phyloP scores from a whole-genome alignment of 2,888 invertebrate species.

The Catocala fraxini region DNA sequence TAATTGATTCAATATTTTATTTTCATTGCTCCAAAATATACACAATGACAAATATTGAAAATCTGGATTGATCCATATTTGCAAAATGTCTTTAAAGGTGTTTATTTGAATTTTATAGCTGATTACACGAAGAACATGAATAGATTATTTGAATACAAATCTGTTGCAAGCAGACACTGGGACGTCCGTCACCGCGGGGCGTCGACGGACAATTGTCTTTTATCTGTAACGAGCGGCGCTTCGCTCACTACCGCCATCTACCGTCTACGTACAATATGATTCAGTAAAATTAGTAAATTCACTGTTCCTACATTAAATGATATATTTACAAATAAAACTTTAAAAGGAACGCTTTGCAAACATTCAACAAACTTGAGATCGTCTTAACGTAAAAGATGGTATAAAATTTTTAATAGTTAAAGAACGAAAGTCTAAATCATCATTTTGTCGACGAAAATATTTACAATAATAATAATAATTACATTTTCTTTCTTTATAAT shows the following conservation, averaged over 20 bases:
- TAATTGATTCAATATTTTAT: constrained; percentile 85
- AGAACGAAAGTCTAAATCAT: constrained; percentile 80
- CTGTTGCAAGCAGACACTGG: constrained; percentile 68
- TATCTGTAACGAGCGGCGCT: constrained; percentile 52
- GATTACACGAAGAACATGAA: constrained; percentile 85
- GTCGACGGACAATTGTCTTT: constrained; percentile 66
- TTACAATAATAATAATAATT: constrained; percentile 77
- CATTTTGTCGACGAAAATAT: constrained; percentile 73
- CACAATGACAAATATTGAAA: constrained; percentile 84
- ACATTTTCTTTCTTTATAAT: constrained; percentile 49
- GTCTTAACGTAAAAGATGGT: constrained; percentile 87
- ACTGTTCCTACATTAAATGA: constrained; percentile 81
- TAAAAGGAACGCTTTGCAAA: constrained; percentile 88
- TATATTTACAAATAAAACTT: constrained; percentile 88
- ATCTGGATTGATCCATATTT: constrained; percentile 78
- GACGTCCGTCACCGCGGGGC: constrained; percentile 46
- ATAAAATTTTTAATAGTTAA: constrained; percentile 81
- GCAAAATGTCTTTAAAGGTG: constrained; percentile 81
- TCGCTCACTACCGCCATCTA: constrained; percentile 58
- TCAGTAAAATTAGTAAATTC: constrained; percentile 84
- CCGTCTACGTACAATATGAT: constrained; percentile 70
- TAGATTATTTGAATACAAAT: constrained; percentile 79
- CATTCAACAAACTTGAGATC: constrained; percentile 88
- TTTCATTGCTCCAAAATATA: constrained; percentile 87
- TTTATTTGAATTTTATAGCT: constrained; percentile 81